Evolutionary conservation across 2,113 vertebrate genomes (phyloP), one percentile per base, ranked within the genome.

Genomic region (Phylloscopus trochiloides): DNA sequence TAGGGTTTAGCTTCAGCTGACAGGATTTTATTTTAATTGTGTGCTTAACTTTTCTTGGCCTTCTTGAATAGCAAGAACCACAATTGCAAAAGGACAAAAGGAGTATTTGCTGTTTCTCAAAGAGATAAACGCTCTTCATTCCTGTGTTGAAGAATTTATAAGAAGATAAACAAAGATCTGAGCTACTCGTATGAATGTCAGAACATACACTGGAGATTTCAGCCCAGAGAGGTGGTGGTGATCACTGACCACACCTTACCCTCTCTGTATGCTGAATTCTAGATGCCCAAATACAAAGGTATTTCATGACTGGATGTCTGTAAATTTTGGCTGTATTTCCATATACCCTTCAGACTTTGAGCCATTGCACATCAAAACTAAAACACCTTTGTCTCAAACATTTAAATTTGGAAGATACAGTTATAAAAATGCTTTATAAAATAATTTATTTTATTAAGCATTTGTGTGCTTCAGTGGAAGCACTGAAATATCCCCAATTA

Each of bases 21-120:
- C 40, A 34, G 79, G 38, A 90, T 95, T 95, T 78, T 91, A 80
- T 92, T 97, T 93, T 97, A 96, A 97, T 96, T 94, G 50, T 82
- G 36, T 92, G 75, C 86, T 97, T 94, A 95, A 92, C 34, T 72
- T 62, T 93, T 50, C 85, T 61, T 55, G 70, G 59, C 74, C 62
- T 92, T 34, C 68, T 80, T 77, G 91, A 93, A 90, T 83, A 74
- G 59, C 32, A 87, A 65, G 57, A 93, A 8, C 28, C 12, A 75
- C 26, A 70, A 54, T 2, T 83, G 59, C 38, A 77, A 95, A 94
- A 66, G 50, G 58, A 86, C 55, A 91, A 55, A 87, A 87, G 32
- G 26, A 79, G 3, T 86, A 68, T 29, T 17, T 86, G 42, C 18
- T 82, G 17, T 81, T 92, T 92, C 34, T 75, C 58, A 51, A 95